Evolutionary conservation across 1,140 invertebrate species (phyloP), one percentile per base, ranked within the genome.

Genomic region (Trachymyrmex septentrionalis): DNA sequence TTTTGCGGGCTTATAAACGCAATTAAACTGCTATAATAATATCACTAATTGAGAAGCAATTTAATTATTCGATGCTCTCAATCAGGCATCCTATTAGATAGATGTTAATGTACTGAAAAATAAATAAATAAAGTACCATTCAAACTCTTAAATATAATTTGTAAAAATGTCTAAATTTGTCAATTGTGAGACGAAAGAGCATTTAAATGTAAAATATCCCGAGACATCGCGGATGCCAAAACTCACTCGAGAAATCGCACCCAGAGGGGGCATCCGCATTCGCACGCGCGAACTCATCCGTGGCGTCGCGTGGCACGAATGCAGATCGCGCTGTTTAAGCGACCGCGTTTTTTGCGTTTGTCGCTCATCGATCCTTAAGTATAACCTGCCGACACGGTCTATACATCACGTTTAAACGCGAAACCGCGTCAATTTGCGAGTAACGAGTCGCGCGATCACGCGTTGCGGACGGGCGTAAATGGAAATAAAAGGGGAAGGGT

Each of bases 251-350:
- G 21, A 81, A 81, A n/a, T 38, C 24, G 24, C 55, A 19, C 10
- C 66, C 27, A 73, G 19, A 55, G 24, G 27, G 71, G 16, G 21
- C 19, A 66, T 75, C 48, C 63, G 75, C 44, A 75, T 88, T 92
- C 88, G 86, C 89, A 87, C 84, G 86, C 87, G 81, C 85, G 86
- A 88, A 87, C 80, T 87, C 87, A 89, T 89, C 89, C 89, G 91
- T 92, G 9, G 27, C 55, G 80, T 75, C 90, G 84, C 84, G 75
- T 80, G 72, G 48, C 75, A 64, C 48, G 48, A 30, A 80, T 85
- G 59, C 73, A 75, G 55, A 75, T 84, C 69, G 80, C n/a, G 48
- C 63, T 53, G n/a, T 53, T 69, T 69, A 67, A 69, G 34, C 55
- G 67, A 61, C 24, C n/a, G 24, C 10, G 34, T 72, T 81, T 73